Evolutionary conservation across 2,797 vertebrate genomes (phyloP).

Genomic region (Glossophaga mutica): DNA sequence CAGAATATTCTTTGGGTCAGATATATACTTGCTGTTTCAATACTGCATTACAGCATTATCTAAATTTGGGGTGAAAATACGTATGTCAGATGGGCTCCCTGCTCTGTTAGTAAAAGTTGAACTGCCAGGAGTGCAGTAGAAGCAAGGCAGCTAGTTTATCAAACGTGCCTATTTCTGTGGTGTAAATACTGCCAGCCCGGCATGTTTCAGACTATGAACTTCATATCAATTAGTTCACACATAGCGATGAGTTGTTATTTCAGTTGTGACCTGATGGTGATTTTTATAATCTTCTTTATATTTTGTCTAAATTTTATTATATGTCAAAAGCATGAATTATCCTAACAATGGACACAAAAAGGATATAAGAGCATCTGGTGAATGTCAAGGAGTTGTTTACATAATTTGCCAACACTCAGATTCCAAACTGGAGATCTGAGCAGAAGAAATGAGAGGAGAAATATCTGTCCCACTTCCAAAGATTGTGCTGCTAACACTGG

Average conservation of each 20-base stretch:
- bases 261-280: not conserved
- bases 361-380: not conserved
- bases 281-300: not conserved
- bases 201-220: not conserved
- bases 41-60: not conserved
- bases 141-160: not conserved
- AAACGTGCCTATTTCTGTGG: not conserved
- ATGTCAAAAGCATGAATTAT: not conserved
- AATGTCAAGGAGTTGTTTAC: not conserved
- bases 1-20: not conserved
- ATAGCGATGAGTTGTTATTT: not conserved
- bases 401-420: not conserved
- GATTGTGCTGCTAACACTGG: not conserved
- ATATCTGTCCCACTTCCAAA: not conserved
- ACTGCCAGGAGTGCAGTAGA: not conserved
- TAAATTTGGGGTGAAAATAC: not conserved
- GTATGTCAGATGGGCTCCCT: not conserved
- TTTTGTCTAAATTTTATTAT: not conserved
- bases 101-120: not conserved
- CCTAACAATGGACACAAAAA: not conserved
- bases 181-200: not conserved
- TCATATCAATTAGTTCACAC: not conserved
- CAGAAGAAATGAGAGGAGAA: not conserved
- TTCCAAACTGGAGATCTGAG: not conserved
- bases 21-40: not conserved